A percentile compares a stretch with the other conserved stretches of the same genome.
phyloP scores from a whole-genome alignment of 2,888 invertebrate species.

The Diarsia rubi region DNA sequence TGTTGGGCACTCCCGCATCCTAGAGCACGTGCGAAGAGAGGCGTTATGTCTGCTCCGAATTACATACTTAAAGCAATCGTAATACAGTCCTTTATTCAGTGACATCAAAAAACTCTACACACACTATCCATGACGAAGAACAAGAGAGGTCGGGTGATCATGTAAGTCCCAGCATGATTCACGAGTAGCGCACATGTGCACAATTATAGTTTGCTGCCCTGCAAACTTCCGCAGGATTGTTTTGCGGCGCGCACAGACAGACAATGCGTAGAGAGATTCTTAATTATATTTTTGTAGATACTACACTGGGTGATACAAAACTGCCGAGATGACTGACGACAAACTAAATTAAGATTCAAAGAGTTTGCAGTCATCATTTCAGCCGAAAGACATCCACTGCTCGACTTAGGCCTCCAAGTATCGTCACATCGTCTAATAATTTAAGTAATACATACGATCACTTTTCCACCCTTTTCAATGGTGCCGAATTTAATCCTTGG shows the following conservation, averaged over 20 bases:
- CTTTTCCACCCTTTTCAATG: conserved; percentile 22
- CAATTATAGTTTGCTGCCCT: neutral
- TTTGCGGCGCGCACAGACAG: neutral
- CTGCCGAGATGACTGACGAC: neutral
- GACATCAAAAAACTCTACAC: neutral
- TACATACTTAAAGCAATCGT: neutral
- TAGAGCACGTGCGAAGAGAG: neutral
- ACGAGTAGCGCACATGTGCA: neutral
- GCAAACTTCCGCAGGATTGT: neutral
- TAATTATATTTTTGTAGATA: neutral
- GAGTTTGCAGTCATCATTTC: neutral
- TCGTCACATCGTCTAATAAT: neutral
- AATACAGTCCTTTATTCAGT: neutral
- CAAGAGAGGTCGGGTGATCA: too few relatives aligned
- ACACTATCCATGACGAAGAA: neutral
- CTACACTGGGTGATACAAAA: neutral
- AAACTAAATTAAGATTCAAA: neutral
- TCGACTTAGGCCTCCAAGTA: too few relatives aligned
- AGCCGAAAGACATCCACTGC: too few relatives aligned
- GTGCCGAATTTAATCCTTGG: conserved; percentile 29
- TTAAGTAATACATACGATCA: conserved; percentile 10
- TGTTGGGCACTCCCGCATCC: neutral
- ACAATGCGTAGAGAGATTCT: neutral
- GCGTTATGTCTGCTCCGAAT: neutral
- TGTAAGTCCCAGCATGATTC: neutral